Evolutionary conservation across 2,797 vertebrate species (phyloP), one percentile per base, ranked within the genome.

Genomic region (Rhincodon typus): DNA sequence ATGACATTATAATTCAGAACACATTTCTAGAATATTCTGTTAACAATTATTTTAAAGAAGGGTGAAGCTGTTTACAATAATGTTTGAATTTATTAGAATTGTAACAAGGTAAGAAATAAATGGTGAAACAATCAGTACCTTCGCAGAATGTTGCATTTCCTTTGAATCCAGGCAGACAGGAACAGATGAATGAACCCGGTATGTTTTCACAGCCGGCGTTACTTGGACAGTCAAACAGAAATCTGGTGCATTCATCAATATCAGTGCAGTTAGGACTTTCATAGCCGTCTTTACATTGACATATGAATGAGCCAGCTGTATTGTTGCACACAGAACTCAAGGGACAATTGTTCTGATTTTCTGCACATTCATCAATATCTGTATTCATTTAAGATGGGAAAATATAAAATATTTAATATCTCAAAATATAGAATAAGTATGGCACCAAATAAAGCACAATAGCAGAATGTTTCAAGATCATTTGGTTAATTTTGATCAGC

Each of bases 121-220:
- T 66, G 23, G 21, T 42, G 21, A 21, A 38, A 27, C 6, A 27
- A 4, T 19, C 70, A 15, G 23, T 77, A 95, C 94, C 94, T 95
- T 95, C 42, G 53, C 94, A 95, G 69, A 95, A 77, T 15, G 70
- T 95, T n/a, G 46, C 94, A 95, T 77, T 95, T 95, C 46, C 70
- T n/a, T 53, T 50, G 15, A 53, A 77, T 74, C 94, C 94, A 30
- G 25, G 25, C 70, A 34, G 34, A 46, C 94, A 95, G 69, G 70
- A 34, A 50, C 94, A 95, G 5, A 0, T 3, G 46, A 95, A 95
- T 53, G 94, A 95, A 57, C 94, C 46, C 0, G 42, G 69, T 34
- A 21, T n/a, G 30, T 95, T 95, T 19, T 74, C 13, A 53, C 94
- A 95, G 70, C 17, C 2, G 21, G 94, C 94, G 0, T 53, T 21